A percentile compares a stretch with the other conserved stretches of the same genome.
These are phyloP conservation scores for Holothuria leucospilota DNA, from an alignment of 53 echinoderm and acorn worm species.

Conservation along the genomic window DNA sequence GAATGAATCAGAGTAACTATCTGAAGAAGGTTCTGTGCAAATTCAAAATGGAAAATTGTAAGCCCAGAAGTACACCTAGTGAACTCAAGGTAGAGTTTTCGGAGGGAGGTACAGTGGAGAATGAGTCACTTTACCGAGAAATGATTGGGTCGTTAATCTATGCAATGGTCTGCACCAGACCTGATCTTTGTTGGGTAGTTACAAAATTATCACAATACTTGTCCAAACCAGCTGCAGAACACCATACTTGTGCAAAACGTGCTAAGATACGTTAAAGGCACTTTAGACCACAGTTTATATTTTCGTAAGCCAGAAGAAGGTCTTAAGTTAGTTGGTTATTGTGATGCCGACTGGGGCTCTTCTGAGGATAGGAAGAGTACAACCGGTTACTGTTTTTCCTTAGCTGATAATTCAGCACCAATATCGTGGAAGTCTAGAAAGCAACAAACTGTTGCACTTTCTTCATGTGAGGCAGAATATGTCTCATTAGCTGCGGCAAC, in stretches of 20 bases:
- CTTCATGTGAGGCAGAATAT: conserved; percentile 35
- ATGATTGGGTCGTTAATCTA: conserved; percentile 48
- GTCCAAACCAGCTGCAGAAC: conserved; percentile 52
- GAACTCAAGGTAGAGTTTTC: conserved; percentile 30
- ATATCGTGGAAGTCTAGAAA: conserved; percentile 36
- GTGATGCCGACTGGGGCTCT: conserved; percentile 36
- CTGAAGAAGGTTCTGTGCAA: conserved; percentile 41
- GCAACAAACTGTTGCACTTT: conserved; percentile 31
- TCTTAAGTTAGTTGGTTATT: neutral
- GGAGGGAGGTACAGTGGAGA: conserved; percentile 9
- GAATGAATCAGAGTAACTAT: conserved; percentile 48
- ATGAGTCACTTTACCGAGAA: conserved; percentile 12
- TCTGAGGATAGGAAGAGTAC: conserved; percentile 43
- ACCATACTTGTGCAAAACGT: conserved; percentile 39
- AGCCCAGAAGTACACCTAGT: conserved; percentile 20
- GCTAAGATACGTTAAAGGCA: neutral
- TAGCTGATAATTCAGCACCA: conserved; percentile 26
- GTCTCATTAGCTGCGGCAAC: conserved; percentile 29
- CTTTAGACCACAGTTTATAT: no score
- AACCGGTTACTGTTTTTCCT: conserved; percentile 15
- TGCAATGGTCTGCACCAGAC: conserved; percentile 51
- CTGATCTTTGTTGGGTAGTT: conserved; percentile 52
- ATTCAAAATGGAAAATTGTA: conserved; percentile 32
- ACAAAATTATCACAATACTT: conserved; percentile 57
- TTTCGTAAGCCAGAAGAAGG: no score